Evolutionary conservation across 2,113 vertebrate genomes (phyloP), one percentile per base, ranked within the genome.

Genomic region (Salvator merianae): DNA sequence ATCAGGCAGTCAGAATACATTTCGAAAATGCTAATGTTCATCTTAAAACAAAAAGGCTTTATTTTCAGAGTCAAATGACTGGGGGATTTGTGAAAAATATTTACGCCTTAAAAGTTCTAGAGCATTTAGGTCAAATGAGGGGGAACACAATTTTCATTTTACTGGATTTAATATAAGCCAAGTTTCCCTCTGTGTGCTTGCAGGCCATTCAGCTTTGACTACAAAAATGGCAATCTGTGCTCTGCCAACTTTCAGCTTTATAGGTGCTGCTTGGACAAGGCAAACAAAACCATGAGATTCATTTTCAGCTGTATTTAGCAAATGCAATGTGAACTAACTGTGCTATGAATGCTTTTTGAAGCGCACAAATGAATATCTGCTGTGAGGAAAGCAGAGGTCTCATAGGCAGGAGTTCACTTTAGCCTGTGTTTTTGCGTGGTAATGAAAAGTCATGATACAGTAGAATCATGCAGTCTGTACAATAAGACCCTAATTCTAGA

Each of bases 341-440:
- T 87, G 59, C 73, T 83, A 80, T n/a, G 79, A 53, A 62, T 0
- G 81, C 18, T 30, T 55, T 36, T 72, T 73, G 38, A 73, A 66
- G 62, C 65, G 62, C 89, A 81, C 74, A 79, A 84, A 87, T 72
- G 66, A 70, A 38, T 13, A 38, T 62, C 82, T 86, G 71, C 86
- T 36, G 10, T 4, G 36, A 85, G 80, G 75, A 83, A 69, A 84
- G 79, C 84, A 89, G 43, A 22, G 65, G 66, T 78, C 81, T 80
- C 72, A 70, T 43, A 65, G 16, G 40, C 28, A 66, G 82, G 84
- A 40, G 70, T 26, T 32, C 87, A 88, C 82, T 87, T 84, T 91
- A 79, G 90, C 40, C 84, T 91, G 86, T 89, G 85, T 81, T 93
- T 92, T 90, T 91, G 90, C 91, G 90, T 92, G 88, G 88, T 91